Base-by-base conservation (phyloP, 2,113 vertebrate species). In the Morone chrysops region DNA sequence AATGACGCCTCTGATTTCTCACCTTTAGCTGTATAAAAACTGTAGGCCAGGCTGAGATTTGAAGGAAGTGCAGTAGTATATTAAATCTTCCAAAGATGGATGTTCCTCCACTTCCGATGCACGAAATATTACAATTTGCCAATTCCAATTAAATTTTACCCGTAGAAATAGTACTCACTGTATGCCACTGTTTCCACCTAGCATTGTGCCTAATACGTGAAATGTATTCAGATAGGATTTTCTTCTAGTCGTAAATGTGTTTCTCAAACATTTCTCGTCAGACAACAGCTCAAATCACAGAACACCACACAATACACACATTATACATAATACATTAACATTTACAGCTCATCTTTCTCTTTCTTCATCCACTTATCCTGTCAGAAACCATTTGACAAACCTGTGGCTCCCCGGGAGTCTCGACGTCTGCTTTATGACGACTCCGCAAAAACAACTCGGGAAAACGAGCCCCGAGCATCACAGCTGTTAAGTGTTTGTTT, bases 401-500 rank as follows among this genome's bases (percentile, higher is more conserved):
- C 3, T 1, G 40, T 60, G 50, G 31, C 62, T 73, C 43, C 16
- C 57, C 25, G 17, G n/a, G 72, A 20, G 12, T 50, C 45, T 38
- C 10, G 0, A 7, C 41, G 16, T 6, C 61, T 68, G n/a, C 18
- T 81, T 54, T 16, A 13, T 43, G 48, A 22, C 13, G 0, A 45
- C 60, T 25, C 18, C 9, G 43, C 78, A 48, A 47, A 41, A 84
- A 20, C 70, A 70, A 50, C 56, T 75, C 10, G 38, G 41, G 31
- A 4, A 56, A 62, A 22, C 53, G 11, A 41, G 66, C 81, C 45
- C 54, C 18, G 0, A 77, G 84, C 48, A 9, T n/a, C 56, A 38
- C 75, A 87, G 67, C 51, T 54, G 68, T 8, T 18, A 14, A 53
- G 47, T 54, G 38, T 74, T 59, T 72, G 76, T 88, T 70, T 68